Evolutionary conservation across 2,888 invertebrate species (phyloP), one percentile per base, ranked within the genome.

Genomic region (Dryadula phaetusa): DNA sequence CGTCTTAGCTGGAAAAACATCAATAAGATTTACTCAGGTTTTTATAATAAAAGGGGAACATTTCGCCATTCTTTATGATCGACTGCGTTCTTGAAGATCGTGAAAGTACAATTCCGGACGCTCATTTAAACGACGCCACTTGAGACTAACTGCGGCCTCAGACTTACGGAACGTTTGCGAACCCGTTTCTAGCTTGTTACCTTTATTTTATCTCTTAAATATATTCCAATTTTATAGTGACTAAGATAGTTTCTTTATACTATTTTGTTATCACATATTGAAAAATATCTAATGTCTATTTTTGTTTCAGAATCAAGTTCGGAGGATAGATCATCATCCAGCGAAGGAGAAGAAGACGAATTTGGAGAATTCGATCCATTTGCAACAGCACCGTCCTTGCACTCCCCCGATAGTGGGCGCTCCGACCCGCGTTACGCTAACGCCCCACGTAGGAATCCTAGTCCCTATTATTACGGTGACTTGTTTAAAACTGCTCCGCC

Each of bases 391-490:
- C 93, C 94, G 70, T 94, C 95, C 71, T 84, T 95, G 72, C 95
- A 95, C 83, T 95, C 95, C 1, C 95, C 95, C 10, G 95, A 95
- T 77, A 95, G 95, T 77, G 95, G 95, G 66, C 94, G 94, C 75
- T 86, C 94, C 69, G 92, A 92, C 72, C 92, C 92, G 4, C 82
- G 92, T 74, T 85, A 94, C 94, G 87, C 91, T 73, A 85, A 94
- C 94, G 82, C 93, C 12, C 91, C 94, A 70, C 83, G 94, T 73
- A 93, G 96, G 40, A 96, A 96, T 81, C 96, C 96, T 12, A 97
- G 96, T 66, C 96, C 97, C 0, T 97, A 97, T 81, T 97, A 97
- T 78, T 97, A 97, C 94, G 96, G 96, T 0, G 97, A 97, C 81
- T 86, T 97, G 62, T 95, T 96, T 78, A 93, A 85, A 88, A 93